Evolutionary conservation across 1,140 invertebrate genomes (phyloP), one percentile per base, ranked within the genome.

Genomic region (Spodoptera litura): DNA sequence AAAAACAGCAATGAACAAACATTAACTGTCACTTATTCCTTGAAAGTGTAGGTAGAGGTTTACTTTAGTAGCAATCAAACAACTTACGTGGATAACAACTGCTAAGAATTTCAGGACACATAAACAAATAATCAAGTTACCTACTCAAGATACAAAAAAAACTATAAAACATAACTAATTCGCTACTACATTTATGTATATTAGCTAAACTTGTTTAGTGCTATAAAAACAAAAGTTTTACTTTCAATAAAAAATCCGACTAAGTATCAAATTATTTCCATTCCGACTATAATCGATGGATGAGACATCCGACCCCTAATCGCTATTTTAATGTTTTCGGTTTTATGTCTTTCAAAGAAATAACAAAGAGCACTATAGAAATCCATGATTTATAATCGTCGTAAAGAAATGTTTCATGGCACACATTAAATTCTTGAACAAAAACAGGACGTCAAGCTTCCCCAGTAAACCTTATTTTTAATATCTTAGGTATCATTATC

Each of bases 271-370:
- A 68, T 31, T 53, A 38, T 56, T 53, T 78, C 2, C 31, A 75
- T 78, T 78, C 59, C 58, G 51, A 72, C 80, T 78, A 70, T 49
- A 44, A 44, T 38, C 55, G 78, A 79, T 82, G 81, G 82, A 82
- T 78, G 82, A 82, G 66, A 82, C 75, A 82, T 80, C 80, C 81
- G 79, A 76, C 71, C 84, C 81, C 71, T 82, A 78, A 84, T 81
- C 78, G 79, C 71, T 73, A 78, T 82, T 86, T 86, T 83, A 79
- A 77, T 84, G 79, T 66, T 82, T 78, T 81, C 66, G 78, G 75
- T 82, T 84, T 81, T 82, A 79, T 84, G 78, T 73, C 70, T 62
- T 51, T 61, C 68, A 76, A 11, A 70, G 68, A 38, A 68, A 78
- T 52, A 83, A 83, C 61, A 83, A 83, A 83, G 71, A 27, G 58